phyloP scores from a whole-genome alignment of 2,888 invertebrate genomes.

The Hyppa rectilinea region DNA sequence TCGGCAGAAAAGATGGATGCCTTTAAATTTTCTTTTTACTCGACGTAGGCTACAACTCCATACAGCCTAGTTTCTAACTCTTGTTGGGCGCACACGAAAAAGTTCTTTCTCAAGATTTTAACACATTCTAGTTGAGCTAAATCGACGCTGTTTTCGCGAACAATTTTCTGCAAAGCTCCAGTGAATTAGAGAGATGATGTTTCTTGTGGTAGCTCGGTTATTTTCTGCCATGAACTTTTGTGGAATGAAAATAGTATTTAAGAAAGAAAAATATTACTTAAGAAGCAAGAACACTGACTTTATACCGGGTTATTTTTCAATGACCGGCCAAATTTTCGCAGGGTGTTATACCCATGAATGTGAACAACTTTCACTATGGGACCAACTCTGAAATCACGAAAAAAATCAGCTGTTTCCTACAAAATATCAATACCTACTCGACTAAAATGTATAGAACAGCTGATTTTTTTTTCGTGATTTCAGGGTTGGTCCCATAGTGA shows the following conservation, averaged over 20 bases:
- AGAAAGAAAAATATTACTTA: neutral
- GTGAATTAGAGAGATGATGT: constrained; percentile 19
- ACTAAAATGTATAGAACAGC: too few relatives aligned
- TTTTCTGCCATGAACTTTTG: neutral
- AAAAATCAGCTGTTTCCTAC: too few relatives aligned
- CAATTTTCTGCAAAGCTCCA: constrained; percentile 30
- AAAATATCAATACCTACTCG: too few relatives aligned
- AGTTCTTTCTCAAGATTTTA: constrained; percentile 46
- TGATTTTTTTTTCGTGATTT: too few relatives aligned
- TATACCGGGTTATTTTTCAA: too few relatives aligned
- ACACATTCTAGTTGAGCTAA: constrained; percentile 43
- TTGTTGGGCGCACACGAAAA: constrained; percentile 33
- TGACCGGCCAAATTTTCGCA: too few relatives aligned
- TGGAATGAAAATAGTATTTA: constrained; percentile 8
- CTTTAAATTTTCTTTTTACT: constrained; percentile 35
- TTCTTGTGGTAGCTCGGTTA: constrained; percentile 11
- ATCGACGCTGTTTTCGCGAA: constrained; percentile 32
- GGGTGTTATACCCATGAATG: too few relatives aligned
- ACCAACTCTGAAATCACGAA: too few relatives aligned
- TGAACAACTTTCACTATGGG: too few relatives aligned
- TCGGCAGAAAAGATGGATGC: constrained; percentile 34
- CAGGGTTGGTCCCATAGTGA: too few relatives aligned
- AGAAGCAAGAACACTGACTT: neutral
- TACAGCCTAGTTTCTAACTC: constrained; percentile 51
- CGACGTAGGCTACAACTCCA: constrained; percentile 25